phyloP scores from a whole-genome alignment of 2,797 vertebrate genomes.

The Harpagifer antarcticus region DNA sequence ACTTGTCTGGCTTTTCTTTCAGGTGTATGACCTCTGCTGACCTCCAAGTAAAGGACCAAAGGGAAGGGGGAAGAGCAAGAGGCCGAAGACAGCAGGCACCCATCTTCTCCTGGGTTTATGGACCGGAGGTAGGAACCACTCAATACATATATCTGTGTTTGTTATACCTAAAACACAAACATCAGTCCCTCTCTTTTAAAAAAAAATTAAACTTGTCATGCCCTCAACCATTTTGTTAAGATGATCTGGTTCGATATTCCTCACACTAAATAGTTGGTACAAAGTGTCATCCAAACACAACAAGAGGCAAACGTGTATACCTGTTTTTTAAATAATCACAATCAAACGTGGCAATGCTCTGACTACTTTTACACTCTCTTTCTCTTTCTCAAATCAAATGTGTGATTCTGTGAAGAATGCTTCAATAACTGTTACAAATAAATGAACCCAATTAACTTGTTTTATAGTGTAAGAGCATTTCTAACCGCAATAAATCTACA shows the following conservation, averaged over 20 bases:
- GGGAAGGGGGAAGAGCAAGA: conserved; percentile 32
- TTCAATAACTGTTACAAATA: too few species aligned
- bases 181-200: background rate
- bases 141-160: background rate
- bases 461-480: background rate
- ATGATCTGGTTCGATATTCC: background rate
- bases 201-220: background rate
- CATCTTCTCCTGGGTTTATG: conserved; percentile 81
- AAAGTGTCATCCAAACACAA: background rate
- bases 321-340: background rate
- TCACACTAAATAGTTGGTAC: background rate
- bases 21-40: conserved; percentile 65
- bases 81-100: conserved; percentile 50
- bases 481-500: background rate
- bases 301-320: background rate
- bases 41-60: conserved; percentile 44
- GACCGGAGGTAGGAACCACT: conserved; percentile 81
- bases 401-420: background rate
- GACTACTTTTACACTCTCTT: background rate
- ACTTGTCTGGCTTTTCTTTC: conserved; percentile 13
- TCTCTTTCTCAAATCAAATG: background rate
- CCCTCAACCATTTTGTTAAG: background rate
- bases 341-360: background rate
- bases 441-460: background rate
- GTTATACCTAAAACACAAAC: too few species aligned